These are phyloP conservation scores for Myioborus miniatus DNA, from an alignment of 2,797 vertebrate species.

Conservation along the genomic window DNA sequence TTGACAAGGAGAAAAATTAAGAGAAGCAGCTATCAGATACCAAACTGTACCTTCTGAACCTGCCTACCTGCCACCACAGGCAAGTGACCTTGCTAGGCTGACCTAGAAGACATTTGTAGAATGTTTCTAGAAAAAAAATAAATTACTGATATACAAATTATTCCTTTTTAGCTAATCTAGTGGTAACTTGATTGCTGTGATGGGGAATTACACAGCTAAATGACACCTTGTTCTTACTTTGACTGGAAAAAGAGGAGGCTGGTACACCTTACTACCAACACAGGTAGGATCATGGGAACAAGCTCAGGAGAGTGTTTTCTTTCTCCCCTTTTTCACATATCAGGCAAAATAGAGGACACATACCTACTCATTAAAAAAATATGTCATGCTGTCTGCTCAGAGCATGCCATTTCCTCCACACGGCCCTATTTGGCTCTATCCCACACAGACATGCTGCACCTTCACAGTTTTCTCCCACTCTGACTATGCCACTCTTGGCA, in stretches of 20 bases:
- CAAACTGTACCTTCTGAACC: not conserved
- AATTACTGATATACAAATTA: not conserved
- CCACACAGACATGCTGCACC: not conserved
- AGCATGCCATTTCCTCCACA: rapidly evolving
- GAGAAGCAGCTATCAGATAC: not conserved
- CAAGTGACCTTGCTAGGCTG: not conserved
- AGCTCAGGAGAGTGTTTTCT: not conserved
- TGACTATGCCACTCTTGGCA: not conserved
- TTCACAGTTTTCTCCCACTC: not conserved
- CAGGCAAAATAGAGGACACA: not conserved
- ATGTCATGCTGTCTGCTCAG: not conserved
- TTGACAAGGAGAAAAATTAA: not conserved
- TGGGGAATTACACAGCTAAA: not conserved
- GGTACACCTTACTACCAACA: not conserved
- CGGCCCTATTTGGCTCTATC: not conserved
- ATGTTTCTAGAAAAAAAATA: not conserved
- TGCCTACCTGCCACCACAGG: not conserved
- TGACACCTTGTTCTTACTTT: not conserved
- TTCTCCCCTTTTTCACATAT: not conserved
- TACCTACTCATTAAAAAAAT: not conserved
- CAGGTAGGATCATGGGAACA: not conserved
- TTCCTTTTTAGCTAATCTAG: not conserved
- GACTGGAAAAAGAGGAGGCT: not conserved
- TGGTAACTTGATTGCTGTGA: not conserved
- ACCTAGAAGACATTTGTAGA: not conserved